Evolutionary conservation across 2,113 vertebrate genomes (phyloP), one percentile per base, ranked within the genome.

Genomic region (Eleginops maclovinus): DNA sequence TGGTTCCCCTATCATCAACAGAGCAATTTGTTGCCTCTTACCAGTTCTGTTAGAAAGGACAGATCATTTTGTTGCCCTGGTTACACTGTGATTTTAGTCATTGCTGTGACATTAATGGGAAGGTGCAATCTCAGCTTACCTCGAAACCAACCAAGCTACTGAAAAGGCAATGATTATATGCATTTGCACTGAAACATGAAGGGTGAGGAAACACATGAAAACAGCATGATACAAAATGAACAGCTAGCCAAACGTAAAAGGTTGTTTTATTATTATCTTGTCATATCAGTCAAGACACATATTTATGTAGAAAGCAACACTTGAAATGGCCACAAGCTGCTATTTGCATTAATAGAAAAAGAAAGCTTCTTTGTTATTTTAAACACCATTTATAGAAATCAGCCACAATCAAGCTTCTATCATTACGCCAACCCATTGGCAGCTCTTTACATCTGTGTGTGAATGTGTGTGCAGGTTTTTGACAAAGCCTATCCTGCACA

Each of bases 51-150:
- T 62, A 4, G 54, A 66, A 69, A 68, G 73, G 17, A 70, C 49
- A 49, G 4, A 40, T 81, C 0, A 67, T 81, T 47, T 55, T 54
- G 59, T 87, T 74, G 56, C 73, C 72, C 60, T 78, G 55, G 81
- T 75, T 55, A 86, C 63, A 36, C 17, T 60, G 24, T 66, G 3
- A 24, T 72, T 70, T 82, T 72, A 62, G 22, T 41, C 19, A 62
- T 85, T 87, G 84, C 79, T 87, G 85, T 91, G 84, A 83, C 88
- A 89, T 90, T 82, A 86, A 77, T 84, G 69, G 84, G 81, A 77
- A 72, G 43, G 26, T 58, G 10, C 49, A 53, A 54, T 68, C 58
- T 81, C 16, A 77, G 47, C 3, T 63, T 55, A 50, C 46, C 41
- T 59, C 54, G 26, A 26, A 68, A 21, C 47, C 66, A 53, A 73